These are phyloP conservation scores for Uloborus diversus DNA, from an alignment of 1,140 invertebrate species.

Conservation along the genomic window DNA sequence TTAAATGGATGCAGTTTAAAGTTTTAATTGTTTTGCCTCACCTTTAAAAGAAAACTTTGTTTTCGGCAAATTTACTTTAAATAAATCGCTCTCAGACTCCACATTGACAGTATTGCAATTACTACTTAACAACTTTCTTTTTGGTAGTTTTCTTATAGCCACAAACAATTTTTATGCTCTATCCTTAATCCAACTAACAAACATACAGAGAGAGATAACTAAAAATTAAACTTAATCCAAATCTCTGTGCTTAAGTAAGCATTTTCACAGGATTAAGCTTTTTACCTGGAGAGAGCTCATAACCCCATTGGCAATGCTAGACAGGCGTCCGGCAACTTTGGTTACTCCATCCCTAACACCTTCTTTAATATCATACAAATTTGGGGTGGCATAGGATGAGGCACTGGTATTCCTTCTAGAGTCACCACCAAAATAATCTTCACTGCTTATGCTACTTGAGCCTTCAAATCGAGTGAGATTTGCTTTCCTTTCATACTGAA, in stretches of 20 bases:
- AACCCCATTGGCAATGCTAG: constrained; percentile 91
- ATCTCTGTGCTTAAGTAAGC: not conserved
- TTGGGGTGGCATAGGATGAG: constrained; percentile 71
- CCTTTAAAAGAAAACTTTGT: too few relatives aligned
- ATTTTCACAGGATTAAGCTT: not conserved
- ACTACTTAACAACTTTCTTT: not conserved
- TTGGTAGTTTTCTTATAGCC: not conserved
- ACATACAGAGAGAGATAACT: not conserved
- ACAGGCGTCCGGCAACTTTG: constrained; percentile 93
- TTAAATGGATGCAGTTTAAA: too few relatives aligned
- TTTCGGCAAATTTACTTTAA: too few relatives aligned
- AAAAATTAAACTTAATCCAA: not conserved
- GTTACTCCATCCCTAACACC: constrained; percentile 95
- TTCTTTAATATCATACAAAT: constrained; percentile 95
- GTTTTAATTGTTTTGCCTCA: too few relatives aligned
- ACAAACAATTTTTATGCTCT: not conserved
- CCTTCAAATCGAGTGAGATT: constrained; percentile 84
- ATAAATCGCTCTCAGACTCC: too few relatives aligned
- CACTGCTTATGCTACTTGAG: constrained; percentile 92
- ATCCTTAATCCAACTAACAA: not conserved
- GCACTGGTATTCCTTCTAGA: constrained; percentile 21
- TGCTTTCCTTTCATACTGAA: constrained; percentile 73
- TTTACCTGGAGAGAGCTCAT: constrained; percentile 69
- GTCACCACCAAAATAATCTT: constrained; percentile 88
- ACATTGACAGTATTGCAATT: not conserved